Base-by-base conservation (phyloP, 2,888 invertebrate genomes). In the Agrilus mali region DNA sequence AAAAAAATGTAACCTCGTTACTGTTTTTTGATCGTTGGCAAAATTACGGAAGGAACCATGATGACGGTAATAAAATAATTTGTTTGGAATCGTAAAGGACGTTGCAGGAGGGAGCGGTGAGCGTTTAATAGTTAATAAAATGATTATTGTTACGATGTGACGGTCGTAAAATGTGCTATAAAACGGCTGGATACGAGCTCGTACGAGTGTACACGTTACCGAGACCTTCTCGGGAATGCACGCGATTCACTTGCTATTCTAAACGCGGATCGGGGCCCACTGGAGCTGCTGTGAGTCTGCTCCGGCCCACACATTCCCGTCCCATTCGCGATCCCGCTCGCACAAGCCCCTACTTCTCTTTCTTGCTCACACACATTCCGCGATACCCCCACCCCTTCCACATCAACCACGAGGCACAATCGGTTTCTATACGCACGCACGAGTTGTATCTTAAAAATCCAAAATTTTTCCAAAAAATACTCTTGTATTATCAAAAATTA, bases 181-280 rank as follows among this genome's bases (percentile, higher is more conserved):
- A 62, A 60, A 55, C 51, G 53, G 52, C 48, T 54, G 53, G 55
- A 55, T 55, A 57, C 53, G 50, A 47, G 43, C 45, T 42, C 47
- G 57, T 56, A 58, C 60, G 55, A 56, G 55, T 27, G 27, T 51
- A 52, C 53, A 61, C 63, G 56, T 60, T 61, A 62, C 65, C 68
- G 58, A 55, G 57, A 65, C 58, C 60, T 55, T 57, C 54, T 59
- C 63, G 63, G 61, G 62, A 65, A 62, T 66, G 73, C 75, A 74
- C 75, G 73, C 73, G 74, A 74, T 75, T 73, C 75, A 75, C 76
- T 74, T 69, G 73, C 74, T 75, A 75, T 76, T 78, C 73, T 72
- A 69, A 67, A 70, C 70, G 71, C 70, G 68, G 70, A 70, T 70
- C 70, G 68, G 56, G 57, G 61, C 62, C 61, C 70, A 68, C 71